Percentiles rank a stretch among this genome's conserved stretches.
Evolutionary conservation across 23 tunicate species (phyloP).

Genomic region (Clavelina lepadiformis): DNA sequence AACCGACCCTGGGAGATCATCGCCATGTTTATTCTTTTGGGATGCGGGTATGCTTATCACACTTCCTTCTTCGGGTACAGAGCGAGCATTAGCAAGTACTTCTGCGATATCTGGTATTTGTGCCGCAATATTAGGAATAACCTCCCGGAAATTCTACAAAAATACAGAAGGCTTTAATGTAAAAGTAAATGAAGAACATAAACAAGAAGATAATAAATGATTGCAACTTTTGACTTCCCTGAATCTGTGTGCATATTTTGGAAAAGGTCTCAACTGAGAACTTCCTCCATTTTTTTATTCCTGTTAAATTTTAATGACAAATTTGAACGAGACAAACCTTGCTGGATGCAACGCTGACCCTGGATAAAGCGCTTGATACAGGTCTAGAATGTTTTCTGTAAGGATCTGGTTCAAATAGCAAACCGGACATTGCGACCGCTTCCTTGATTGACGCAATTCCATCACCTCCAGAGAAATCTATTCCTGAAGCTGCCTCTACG

Average conservation of each 20-base stretch:
- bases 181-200: too few species aligned
- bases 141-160: too few species aligned
- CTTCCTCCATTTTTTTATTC: too few species aligned
- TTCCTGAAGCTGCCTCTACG: not conserved
- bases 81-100: constrained; percentile 1
- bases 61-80: constrained; percentile 22
- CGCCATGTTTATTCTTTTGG: constrained; percentile 11
- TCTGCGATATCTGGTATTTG: constrained; percentile 2
- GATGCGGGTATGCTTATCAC: constrained; percentile 7
- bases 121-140: too few species aligned
- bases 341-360: constrained; percentile 26
- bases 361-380: constrained; percentile 51
- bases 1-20: constrained; percentile 22
- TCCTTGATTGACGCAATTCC: constrained; percentile 30
- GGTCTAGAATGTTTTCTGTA: constrained; percentile 59
- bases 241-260: too few species aligned
- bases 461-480: constrained; percentile 7
- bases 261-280: too few species aligned
- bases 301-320: too few species aligned
- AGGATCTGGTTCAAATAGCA: constrained; percentile 59
- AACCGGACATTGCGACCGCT: constrained; percentile 31
- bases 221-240: too few species aligned
- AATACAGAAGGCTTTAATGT: too few species aligned
- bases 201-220: too few species aligned
- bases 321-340: constrained; percentile 24